Evolutionary conservation across 2,113 vertebrate genomes (phyloP), one percentile per base, ranked within the genome.

Genomic region (Carassius auratus): DNA sequence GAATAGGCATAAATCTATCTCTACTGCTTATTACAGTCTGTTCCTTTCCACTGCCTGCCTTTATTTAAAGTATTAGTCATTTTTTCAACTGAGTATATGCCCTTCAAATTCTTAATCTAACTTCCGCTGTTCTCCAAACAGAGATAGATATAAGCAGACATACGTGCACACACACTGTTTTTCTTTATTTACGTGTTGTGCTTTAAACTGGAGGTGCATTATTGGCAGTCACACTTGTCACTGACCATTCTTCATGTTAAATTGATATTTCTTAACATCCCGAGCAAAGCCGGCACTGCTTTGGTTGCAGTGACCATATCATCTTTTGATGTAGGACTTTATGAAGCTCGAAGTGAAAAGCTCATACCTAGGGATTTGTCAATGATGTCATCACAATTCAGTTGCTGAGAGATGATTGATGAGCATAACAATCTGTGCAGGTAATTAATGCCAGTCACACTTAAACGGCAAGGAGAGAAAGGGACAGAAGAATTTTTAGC

Each of bases 341-440:
- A 14, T 66, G 52, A 83, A 80, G 64, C 79, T 76, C 73, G 1
- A 55, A 68, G 36, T 71, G 64, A 78, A 57, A 45, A 78, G 64
- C 26, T 64, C 36, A 21, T 78, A 36, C 83, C 52, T 94, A 90
- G 62, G 88, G 87, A 89, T 88, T 91, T 89, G 59, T 92, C 92
- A 92, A 85, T 90, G 91, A 91, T 94, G 81, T 95, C 92, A 92
- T 95, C 93, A 95, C 92, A 89, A 85, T 95, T 96, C 94, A 93
- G 90, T 93, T 88, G 74, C 92, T 92, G 93, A 93, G 91, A 90
- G 89, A 91, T 94, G 94, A 95, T 90, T 12, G 91, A 95, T 95
- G 93, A 93, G 92, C 93, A 95, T 95, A 94, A 94, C 94, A 93
- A 92, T 84, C 91, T 94, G 93, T 94, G 91, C 21, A 92, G 88